phyloP scores from a whole-genome alignment of 2,113 vertebrate genomes.

The Rhineura floridana region DNA sequence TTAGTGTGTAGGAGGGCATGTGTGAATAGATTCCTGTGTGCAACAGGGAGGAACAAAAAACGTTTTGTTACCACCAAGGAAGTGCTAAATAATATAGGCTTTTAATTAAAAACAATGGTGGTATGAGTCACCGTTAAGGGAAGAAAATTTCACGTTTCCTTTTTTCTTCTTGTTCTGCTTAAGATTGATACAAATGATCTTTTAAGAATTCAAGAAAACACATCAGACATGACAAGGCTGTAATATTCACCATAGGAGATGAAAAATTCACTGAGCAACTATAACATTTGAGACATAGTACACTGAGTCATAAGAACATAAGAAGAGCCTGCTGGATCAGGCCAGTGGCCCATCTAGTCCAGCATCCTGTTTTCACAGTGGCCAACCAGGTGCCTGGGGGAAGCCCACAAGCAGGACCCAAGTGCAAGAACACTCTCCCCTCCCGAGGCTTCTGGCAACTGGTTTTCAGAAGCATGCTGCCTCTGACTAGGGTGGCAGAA shows the following conservation, averaged over 20 bases:
- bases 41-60: conserved; percentile 13
- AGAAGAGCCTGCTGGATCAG: too few relatives aligned
- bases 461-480: too few relatives aligned
- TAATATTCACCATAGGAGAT: conserved; percentile 6
- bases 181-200: conserved; percentile 5
- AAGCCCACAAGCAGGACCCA: too few relatives aligned
- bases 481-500: too few relatives aligned
- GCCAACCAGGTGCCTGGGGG: too few relatives aligned
- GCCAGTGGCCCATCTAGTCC: too few relatives aligned
- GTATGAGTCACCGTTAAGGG: conserved; percentile 5
- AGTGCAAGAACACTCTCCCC: too few relatives aligned
- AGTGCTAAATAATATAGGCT: conserved; percentile 4
- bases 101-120: conserved; percentile 10
- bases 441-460: too few relatives aligned
- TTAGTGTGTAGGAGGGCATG: not conserved
- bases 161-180: not conserved
- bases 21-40: conserved; percentile 20
- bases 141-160: conserved; percentile 2
- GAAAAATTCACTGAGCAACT: not conserved
- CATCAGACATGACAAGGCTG: conserved; percentile 9
- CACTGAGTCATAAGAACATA: too few relatives aligned
- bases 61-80: conserved; percentile 3
- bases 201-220: not conserved
- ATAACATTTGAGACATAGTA: not conserved
- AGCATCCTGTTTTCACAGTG: too few relatives aligned